Evolutionary conservation across 2,113 vertebrate genomes (phyloP), one percentile per base, ranked within the genome.

Genomic region (Anseranas semipalmata): DNA sequence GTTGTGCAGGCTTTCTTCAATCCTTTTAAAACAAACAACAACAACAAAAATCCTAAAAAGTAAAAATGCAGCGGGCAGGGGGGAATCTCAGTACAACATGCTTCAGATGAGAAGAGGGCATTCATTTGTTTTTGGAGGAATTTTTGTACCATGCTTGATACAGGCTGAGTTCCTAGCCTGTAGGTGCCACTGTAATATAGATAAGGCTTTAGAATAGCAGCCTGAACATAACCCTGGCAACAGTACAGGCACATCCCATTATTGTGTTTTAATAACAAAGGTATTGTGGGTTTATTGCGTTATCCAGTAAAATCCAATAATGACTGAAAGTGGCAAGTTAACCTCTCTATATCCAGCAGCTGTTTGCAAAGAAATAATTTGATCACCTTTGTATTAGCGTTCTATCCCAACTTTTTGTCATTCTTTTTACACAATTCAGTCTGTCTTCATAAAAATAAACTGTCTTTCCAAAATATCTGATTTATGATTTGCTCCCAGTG

Each of bases 341-440:
- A 95, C 91, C 71, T 94, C n/a, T 93, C 59, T 87, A 46, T 83
- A 86, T 91, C 72, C 81, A 95, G 55, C 94, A 97, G 87, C 87
- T 94, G 93, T 60, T 87, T 41, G 71, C 28, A 74, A 68, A 85
- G 74, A 79, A 91, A 32, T 96, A 96, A 97, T 95, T 60, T 59
- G 63, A 94, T 97, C 67, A 33, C 32, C 46, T 85, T 74, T 76
- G 19, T 79, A 22, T 89, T 82, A 91, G 66, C 41, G 87, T 94
- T 82, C 75, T 75, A 2, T 67, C 58, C 63, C 70, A 87, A 39
- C 35, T 65, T 87, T 63, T 87, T 90, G 58, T 73, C 15, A 27
- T 90, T 93, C 46, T 85, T 88, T 83, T 89, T 68, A 72, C 46
- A 52, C 68, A 22, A 1, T 48, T 87, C 66, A 45, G 24, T 95